Base-by-base conservation (phyloP, 1,140 invertebrate genomes). In the Maconellicoccus hirsutus region DNA sequence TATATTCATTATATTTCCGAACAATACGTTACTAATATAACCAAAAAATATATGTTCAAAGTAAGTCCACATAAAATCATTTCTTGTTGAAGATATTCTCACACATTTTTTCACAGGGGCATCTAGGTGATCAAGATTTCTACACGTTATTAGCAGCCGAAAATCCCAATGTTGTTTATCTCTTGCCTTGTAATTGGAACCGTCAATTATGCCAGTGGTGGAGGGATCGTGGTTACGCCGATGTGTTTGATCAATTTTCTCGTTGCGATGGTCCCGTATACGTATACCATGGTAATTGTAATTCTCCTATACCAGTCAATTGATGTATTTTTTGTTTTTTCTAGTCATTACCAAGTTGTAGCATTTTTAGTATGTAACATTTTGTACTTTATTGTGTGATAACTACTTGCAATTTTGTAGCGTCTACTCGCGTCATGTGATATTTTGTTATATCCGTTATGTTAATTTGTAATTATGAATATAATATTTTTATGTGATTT, bases 111-210 rank as follows among this genome's bases (percentile, higher is more conserved):
- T 84, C 85, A 70, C 77, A 86, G 80, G 91, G 91, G 8, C 89
- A 94, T 79, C 81, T 94, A 21, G 92, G 92, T 2, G 91, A 93
- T 79, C 92, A 94, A 80, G 92, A 94, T 80, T 92, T 91, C 78
- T 94, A 90, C 76, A 91, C 91, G 0, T 77, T 94, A 25, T 74
- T 93, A 6, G 83, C 83, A 26, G 82, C 88, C 76, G 90, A 93
- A 75, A 81, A 87, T 76, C 87, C 87, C 3, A 81, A 89, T 73
- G 78, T 92, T 22, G 89, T 94, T 76, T 86, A 91, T 76, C 83
- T 84, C 21, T 77, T 94, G 22, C 87, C 90, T 63, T 94, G 92
- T 79, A 84, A 83, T 8, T 93, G 91, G 87, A 94, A 94, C 77
- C 81, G 89, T 61, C 91, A 94, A 77, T 78, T 94, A 63, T 93